Percentiles rank a stretch among this genome's conserved stretches.
Evolutionary conservation across 2,113 vertebrate genomes (phyloP).

Genomic region (Danio rerio): DNA sequence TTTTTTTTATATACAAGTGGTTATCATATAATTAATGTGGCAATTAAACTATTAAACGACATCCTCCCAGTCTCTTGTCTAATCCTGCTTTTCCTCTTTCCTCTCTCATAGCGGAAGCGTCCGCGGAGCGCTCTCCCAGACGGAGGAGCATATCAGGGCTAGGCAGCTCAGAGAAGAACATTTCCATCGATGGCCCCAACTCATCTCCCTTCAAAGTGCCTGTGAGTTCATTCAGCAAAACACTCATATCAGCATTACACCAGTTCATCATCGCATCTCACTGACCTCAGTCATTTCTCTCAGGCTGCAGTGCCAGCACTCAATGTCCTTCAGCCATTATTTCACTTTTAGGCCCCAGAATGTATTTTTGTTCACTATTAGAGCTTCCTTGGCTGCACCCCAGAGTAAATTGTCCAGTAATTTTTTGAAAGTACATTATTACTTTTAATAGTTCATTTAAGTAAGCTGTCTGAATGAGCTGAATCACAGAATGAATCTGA

Average conservation of each 20-base stretch:
- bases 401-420: not conserved
- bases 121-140: slow-evolving; percentile 90
- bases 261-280: slow-evolving; percentile 1
- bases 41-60: not conserved
- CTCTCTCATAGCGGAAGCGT: slow-evolving; percentile 79
- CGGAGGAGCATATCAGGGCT: slow-evolving; percentile 95
- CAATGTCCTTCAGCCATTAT: not conserved
- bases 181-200: slow-evolving; percentile 83
- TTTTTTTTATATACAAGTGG: not conserved
- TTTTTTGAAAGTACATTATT: not conserved
- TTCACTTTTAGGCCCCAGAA: not conserved
- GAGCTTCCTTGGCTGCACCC: not conserved
- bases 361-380: not conserved
- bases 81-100: not conserved
- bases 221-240: slow-evolving; percentile 78
- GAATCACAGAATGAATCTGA: not conserved
- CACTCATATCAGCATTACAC: not conserved
- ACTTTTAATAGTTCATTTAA: not conserved
- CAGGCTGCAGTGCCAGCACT: not conserved
- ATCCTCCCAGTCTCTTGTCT: slow-evolving; percentile 8
- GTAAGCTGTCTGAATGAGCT: not conserved
- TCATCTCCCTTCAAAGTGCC: slow-evolving; percentile 96
- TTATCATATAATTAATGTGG: not conserved
- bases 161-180: slow-evolving; percentile 88
- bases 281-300: not conserved